Conservation (phyloP, 1,140 invertebrate species). For the Monomorium pharaonis region DNA sequence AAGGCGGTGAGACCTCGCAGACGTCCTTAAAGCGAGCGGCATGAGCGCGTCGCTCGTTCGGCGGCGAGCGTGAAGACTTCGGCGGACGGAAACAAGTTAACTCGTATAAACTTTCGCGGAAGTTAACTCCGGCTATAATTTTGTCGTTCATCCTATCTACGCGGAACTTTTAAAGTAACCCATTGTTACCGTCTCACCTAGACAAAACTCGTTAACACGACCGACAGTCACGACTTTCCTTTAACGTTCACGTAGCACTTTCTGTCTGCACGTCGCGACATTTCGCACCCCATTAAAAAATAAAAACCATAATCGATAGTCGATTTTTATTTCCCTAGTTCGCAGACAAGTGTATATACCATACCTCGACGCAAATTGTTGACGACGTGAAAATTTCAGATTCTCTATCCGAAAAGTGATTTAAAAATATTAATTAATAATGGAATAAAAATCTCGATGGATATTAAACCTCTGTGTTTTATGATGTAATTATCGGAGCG, state of each 20-base stretch:
- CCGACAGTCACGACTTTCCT: constrained; percentile 32
- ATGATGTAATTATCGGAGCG: neutral
- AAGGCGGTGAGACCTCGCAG: constrained; percentile 10
- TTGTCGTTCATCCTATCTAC: constrained; percentile 51
- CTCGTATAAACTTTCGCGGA: constrained; percentile 56
- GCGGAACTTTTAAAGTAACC: constrained; percentile 43
- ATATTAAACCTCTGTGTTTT: neutral
- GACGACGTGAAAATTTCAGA: neutral
- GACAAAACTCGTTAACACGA: constrained; percentile 53
- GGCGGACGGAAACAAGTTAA: constrained; percentile 35
- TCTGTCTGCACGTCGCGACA: neutral
- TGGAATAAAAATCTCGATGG: neutral
- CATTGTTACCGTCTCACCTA: constrained; percentile 48
- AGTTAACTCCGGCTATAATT: constrained; percentile 55
- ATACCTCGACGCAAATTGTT: neutral
- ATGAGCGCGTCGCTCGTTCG: neutral
- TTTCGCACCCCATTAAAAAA: neutral
- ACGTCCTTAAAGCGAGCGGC: constrained; percentile 20
- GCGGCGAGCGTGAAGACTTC: constrained; percentile 11
- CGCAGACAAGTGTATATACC: neutral
- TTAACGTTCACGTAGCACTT: neutral
- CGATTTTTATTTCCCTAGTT: neutral
- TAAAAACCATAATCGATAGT: neutral
- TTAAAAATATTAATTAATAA: neutral
- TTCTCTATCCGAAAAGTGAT: neutral